phyloP scores from a whole-genome alignment of 2,113 vertebrate species.

The Andinoacara biseriatus region DNA sequence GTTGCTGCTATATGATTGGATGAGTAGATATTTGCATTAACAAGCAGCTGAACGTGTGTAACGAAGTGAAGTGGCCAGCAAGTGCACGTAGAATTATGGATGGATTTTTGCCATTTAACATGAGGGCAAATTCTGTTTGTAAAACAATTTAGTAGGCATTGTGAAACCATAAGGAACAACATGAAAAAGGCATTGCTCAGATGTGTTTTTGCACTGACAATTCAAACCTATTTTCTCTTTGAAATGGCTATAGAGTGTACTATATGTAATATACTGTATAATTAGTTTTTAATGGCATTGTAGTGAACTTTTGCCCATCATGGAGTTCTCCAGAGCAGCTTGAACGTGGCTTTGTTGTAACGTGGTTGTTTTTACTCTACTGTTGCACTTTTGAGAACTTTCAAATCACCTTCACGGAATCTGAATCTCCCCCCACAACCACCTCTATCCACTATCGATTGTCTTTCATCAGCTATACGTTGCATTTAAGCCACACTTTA shows the following conservation, averaged over 20 bases:
- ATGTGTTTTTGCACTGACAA: neutral
- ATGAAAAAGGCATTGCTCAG: neutral
- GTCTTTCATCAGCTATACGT: constrained; percentile 47
- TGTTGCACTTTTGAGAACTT: constrained; percentile 28
- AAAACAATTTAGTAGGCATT: neutral
- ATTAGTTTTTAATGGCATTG: neutral
- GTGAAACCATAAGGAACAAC: neutral
- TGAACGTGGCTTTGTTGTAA: neutral
- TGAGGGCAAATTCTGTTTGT: neutral
- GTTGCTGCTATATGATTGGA: too few relatives aligned
- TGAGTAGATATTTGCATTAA: neutral
- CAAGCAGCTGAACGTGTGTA: neutral
- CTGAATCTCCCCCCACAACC: neutral
- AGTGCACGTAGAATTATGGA: too few relatives aligned
- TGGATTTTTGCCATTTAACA: neutral
- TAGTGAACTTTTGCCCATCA: neutral
- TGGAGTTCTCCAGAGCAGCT: neutral
- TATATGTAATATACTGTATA: too few relatives aligned
- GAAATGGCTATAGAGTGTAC: neutral
- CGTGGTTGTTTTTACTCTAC: neutral
- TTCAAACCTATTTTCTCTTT: neutral
- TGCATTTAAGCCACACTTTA: constrained; percentile 54
- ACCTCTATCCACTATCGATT: constrained; percentile 46
- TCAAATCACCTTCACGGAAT: constrained; percentile 8
- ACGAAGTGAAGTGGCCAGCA: neutral